Percentiles rank a stretch among this genome's conserved stretches.
phyloP scores from a whole-genome alignment of 2,888 invertebrate species.

The Melolontha melolontha region DNA sequence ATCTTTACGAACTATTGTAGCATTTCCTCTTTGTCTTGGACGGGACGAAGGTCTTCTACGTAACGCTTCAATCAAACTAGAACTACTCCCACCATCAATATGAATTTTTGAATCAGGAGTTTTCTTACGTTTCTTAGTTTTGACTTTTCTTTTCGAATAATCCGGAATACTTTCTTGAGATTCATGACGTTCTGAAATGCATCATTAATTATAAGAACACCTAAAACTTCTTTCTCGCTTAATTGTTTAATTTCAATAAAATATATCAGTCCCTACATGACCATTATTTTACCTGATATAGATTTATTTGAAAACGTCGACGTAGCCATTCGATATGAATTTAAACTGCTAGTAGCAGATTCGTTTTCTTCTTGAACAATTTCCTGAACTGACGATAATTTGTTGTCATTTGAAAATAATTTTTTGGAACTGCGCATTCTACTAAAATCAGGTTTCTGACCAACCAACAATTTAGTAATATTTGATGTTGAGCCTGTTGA shows the following conservation, averaged over 20 bases:
- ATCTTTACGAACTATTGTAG: constrained; percentile 30
- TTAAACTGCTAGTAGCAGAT: constrained; percentile 21
- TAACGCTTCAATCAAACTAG: constrained; percentile 31
- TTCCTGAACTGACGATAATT: constrained; percentile 45
- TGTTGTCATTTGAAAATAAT: constrained; percentile 46
- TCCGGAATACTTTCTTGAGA: constrained; percentile 45
- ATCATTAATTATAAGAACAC: constrained; percentile 4
- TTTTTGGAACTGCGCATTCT: constrained; percentile 52
- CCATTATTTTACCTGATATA: constrained; percentile 11
- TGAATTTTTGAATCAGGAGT: constrained; percentile 41
- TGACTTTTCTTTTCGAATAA: constrained; percentile 42
- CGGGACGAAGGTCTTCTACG: constrained; percentile 24
- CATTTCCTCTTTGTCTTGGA: constrained; percentile 34
- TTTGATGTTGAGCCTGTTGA: constrained; percentile 50
- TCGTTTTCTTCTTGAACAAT: constrained; percentile 46
- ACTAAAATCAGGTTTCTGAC: constrained; percentile 56
- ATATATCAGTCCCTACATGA: no score
- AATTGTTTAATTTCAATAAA: constrained; percentile 12
- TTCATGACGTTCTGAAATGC: constrained; percentile 39
- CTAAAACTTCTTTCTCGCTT: background rate
- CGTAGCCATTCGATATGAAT: constrained; percentile 5
- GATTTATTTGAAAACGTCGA: constrained; percentile 17
- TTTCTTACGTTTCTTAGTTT: constrained; percentile 46
- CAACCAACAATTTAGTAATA: constrained; percentile 57
- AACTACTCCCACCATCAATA: constrained; percentile 41